Base-by-base conservation (phyloP, 2,888 invertebrate species). In the Drosophila emarginata region DNA sequence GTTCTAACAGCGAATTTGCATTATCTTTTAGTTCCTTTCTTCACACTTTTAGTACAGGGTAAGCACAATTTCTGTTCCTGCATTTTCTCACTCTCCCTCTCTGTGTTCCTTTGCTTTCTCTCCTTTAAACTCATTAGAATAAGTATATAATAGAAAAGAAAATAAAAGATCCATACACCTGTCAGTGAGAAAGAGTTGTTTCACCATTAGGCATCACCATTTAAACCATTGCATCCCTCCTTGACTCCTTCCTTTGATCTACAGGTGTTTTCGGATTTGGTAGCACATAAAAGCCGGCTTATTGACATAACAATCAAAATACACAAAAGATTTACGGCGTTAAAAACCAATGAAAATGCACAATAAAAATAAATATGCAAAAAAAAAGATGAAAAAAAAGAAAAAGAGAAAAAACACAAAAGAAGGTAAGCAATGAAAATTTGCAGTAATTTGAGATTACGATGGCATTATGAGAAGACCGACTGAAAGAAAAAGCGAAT, bases 391-490 rank as follows among this genome's bases (percentile, higher is more conserved):
- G 4, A 45, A 18, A 21, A 2, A 11, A 18, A 18, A 53, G 45
- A 12, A 4, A 40, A 18, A 12, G 78, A 76, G 67, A 76, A 76
- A 69, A 74, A 69, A 69, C 74, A 69, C 73, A 81, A 70, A 64
- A 68, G 58, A 67, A 75, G 71, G 64, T 75, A 64, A 68, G 75
- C 76, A 67, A 73, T 64, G 69, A 77, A 83, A 83, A 79, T 81
- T 80, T 83, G 79, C 83, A 72, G 86, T 83, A 86, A 84, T 86
- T 84, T 77, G 79, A 87, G 81, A 84, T 86, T 81, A 84, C 76
- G 74, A 74, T 75, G 74, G 75, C 76, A 71, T 78, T 77, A 79
- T 75, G 82, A 67, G 56, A 68, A 51, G 56, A 36, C n/a, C 59
- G 63, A n/a, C 3, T 21, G 14, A 14, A 45, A 21, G 45, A 45